These are phyloP conservation scores for Anorthoa munda DNA, from an alignment of 2,888 invertebrate genomes.

Conservation along the genomic window DNA sequence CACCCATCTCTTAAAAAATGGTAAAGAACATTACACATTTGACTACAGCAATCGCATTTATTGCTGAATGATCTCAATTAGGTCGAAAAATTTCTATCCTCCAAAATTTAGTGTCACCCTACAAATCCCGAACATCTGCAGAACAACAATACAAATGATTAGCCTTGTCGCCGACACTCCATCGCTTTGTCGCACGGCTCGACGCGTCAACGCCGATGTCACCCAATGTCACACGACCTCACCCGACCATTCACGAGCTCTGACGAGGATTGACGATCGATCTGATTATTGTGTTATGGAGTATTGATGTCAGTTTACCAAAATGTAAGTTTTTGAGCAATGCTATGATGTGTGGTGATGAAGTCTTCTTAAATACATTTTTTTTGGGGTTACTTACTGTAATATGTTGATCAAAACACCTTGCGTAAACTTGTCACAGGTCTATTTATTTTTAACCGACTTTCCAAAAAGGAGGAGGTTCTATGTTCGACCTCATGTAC, in stretches of 20 bases:
- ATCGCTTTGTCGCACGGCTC: constrained; percentile 66
- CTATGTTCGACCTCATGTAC: no score
- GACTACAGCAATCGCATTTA: neutral
- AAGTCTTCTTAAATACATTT: neutral
- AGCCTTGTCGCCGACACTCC: constrained; percentile 79
- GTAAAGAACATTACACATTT: neutral
- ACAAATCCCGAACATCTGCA: constrained; percentile 78
- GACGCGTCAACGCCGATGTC: constrained; percentile 64
- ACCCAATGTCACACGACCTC: constrained; percentile 55
- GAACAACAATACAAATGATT: constrained; percentile 85
- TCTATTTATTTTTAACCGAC: no score
- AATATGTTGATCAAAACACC: no score
- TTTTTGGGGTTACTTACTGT: no score
- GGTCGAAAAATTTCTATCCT: neutral
- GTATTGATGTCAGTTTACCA: constrained; percentile 36
- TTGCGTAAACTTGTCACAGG: no score
- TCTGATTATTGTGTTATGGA: constrained; percentile 54
- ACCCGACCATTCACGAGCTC: constrained; percentile 40
- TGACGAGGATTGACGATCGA: constrained; percentile 62
- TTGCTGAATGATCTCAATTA: neutral
- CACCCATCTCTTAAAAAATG: neutral
- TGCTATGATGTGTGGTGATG: neutral
- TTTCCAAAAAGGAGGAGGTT: no score
- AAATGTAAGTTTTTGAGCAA: neutral
- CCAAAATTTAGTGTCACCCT: constrained; percentile 66